These are phyloP conservation scores for Apis dorsata DNA, from an alignment of 1,140 invertebrate species.

Conservation along the genomic window DNA sequence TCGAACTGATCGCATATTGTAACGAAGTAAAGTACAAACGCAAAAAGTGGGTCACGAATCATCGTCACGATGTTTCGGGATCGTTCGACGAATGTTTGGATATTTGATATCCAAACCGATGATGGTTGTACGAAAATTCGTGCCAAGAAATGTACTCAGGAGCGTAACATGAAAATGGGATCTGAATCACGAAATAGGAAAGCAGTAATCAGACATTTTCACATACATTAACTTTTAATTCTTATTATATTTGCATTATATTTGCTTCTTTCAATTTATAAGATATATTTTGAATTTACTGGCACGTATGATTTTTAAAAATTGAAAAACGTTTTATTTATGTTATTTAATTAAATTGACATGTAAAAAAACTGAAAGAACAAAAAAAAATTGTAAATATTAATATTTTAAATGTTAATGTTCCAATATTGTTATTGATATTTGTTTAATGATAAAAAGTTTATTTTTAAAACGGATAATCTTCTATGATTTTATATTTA, in stretches of 20 bases:
- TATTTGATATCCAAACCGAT: slow-evolving; percentile 26
- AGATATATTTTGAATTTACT: slow-evolving; percentile 31
- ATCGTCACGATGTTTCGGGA: slow-evolving; percentile 28
- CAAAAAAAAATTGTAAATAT: background rate
- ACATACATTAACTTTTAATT: background rate
- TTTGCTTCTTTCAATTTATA: background rate
- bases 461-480: no score
- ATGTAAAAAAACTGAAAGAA: background rate
- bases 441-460: no score
- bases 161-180: background rate
- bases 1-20: slow-evolving; percentile 3
- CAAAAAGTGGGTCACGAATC: slow-evolving; percentile 42
- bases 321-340: slow-evolving; percentile 31
- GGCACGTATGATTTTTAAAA: slow-evolving; percentile 28
- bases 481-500: no score
- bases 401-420: no score
- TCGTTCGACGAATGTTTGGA: slow-evolving; percentile 42
- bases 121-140: slow-evolving; percentile 41
- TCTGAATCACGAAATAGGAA: background rate
- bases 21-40: background rate
- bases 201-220: background rate
- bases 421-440: no score
- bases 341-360: background rate
- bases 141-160: slow-evolving; percentile 57
- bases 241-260: background rate